Conservation (phyloP, 1,140 invertebrate species). For the Venustaconcha ellipsiformis region DNA sequence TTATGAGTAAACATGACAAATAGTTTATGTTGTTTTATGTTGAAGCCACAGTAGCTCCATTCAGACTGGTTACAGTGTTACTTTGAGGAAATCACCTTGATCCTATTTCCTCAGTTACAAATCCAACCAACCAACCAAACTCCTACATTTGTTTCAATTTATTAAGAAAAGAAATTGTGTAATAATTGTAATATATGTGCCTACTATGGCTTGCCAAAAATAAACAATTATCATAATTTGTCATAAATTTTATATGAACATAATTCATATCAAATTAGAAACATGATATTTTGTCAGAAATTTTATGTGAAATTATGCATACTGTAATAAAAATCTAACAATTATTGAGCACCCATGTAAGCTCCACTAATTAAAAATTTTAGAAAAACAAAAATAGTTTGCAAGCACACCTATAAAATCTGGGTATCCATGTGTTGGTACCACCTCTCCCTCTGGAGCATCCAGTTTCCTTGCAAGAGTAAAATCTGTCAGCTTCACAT, state of each 20-base stretch:
- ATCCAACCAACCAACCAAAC: too few relatives aligned
- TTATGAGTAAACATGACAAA: too few relatives aligned
- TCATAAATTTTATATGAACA: not conserved
- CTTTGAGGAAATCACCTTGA: too few relatives aligned
- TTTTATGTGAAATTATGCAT: not conserved
- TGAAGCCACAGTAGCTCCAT: too few relatives aligned
- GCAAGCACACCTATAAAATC: constrained; percentile 63
- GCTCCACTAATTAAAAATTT: not conserved
- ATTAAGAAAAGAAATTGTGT: too few relatives aligned
- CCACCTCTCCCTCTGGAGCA: constrained; percentile 41
- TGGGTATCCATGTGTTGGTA: constrained; percentile 54
- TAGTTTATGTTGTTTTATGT: too few relatives aligned
- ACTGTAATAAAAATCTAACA: not conserved
- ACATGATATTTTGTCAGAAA: not conserved
- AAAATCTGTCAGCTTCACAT: constrained; percentile 92
- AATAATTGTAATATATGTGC: too few relatives aligned
- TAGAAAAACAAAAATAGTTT: not conserved
- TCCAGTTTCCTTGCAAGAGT: constrained; percentile 78
- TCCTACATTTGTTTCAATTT: too few relatives aligned
- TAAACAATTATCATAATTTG: not conserved
- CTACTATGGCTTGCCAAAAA: not conserved
- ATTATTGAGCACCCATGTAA: not conserved
- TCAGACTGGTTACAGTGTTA: too few relatives aligned
- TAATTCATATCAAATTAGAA: not conserved
- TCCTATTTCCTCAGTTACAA: too few relatives aligned